Evolutionary conservation across 2,113 vertebrate species (phyloP).

Genomic region (Melanocharis versteri): DNA sequence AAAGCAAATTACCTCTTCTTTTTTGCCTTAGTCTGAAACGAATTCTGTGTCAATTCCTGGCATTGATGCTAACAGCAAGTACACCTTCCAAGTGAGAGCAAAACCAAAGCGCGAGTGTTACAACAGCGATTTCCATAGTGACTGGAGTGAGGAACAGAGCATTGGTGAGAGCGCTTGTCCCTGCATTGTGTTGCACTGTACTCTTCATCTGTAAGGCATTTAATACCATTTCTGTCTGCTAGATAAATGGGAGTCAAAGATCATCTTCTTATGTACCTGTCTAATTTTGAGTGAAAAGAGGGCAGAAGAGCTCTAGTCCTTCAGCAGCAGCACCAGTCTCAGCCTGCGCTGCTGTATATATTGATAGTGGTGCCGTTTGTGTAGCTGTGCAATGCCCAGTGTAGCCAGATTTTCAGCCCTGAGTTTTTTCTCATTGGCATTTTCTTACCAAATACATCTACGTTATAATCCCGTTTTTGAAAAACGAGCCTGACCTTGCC

Average conservation of each 20-base stretch:
- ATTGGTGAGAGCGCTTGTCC: constrained; percentile 26
- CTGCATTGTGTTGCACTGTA: background rate
- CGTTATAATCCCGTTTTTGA: background rate
- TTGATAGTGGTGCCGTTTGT: background rate
- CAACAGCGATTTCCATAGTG: constrained; percentile 12
- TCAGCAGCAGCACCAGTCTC: background rate
- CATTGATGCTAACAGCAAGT: background rate
- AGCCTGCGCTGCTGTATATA: rapidly evolving
- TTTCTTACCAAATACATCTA: background rate
- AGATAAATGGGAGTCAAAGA: background rate
- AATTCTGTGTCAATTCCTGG: background rate
- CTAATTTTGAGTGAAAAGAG: background rate
- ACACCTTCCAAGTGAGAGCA: constrained; percentile 52
- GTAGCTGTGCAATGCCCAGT: background rate
- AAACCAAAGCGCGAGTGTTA: background rate
- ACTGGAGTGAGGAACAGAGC: constrained; percentile 57
- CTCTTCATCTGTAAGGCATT: background rate
- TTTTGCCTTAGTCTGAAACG: background rate
- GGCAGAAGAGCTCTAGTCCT: background rate
- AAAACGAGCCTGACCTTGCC: background rate
- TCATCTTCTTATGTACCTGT: background rate
- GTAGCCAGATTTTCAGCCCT: background rate
- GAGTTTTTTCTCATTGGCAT: background rate
- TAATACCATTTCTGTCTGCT: background rate
- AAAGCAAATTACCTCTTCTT: background rate